phyloP scores from a whole-genome alignment of 2,888 invertebrate species.

The Rotaria socialis region DNA sequence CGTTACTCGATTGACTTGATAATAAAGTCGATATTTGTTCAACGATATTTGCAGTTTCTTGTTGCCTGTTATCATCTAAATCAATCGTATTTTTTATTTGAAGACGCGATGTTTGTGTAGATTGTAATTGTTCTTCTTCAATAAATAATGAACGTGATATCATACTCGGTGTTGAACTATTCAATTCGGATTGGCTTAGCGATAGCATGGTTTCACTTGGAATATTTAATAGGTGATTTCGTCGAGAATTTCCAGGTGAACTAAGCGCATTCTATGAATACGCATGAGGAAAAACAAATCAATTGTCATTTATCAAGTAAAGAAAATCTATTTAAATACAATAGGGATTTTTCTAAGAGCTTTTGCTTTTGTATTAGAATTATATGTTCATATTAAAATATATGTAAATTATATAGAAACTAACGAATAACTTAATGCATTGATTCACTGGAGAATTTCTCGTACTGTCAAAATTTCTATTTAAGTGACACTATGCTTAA shows the following conservation, averaged over 20 bases:
- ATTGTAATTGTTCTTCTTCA: no score
- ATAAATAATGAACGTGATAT: background rate
- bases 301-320: no score
- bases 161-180: background rate
- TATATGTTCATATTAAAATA: background rate
- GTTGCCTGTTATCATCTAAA: no score
- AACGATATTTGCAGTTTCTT: no score
- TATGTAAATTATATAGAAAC: background rate
- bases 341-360: no score
- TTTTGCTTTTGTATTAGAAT: background rate
- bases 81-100: no score
- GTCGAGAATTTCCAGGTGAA: background rate
- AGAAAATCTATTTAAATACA: no score
- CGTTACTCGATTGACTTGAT: background rate
- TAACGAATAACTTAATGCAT: background rate
- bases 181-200: no score
- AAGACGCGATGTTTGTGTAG: no score
- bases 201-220: no score
- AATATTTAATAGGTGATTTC: background rate
- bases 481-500: background rate
- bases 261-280: background rate
- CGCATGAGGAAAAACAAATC: no score
- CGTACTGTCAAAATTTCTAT: background rate
- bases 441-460: background rate
- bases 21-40: no score